A percentile compares a stretch with the other conserved stretches of the same genome.
phyloP scores from a whole-genome alignment of 1,140 invertebrate species.

The Drosophila equinoxialis region DNA sequence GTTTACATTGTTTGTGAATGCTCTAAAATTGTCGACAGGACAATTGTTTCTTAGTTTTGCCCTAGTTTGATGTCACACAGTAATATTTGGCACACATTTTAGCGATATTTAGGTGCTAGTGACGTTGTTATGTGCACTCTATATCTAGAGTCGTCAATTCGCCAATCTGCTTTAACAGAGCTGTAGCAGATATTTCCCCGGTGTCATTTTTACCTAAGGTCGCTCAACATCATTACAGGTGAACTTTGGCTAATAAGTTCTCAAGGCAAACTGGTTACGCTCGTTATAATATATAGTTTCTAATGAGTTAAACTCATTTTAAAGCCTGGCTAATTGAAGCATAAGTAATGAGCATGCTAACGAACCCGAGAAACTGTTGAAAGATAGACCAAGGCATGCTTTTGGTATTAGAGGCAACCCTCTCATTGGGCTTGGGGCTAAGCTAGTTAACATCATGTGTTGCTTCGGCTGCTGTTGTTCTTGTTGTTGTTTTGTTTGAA shows the following conservation, averaged over 20 bases:
- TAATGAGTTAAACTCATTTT: constrained; percentile 52
- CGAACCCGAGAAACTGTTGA: constrained; percentile 27
- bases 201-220: too few relatives aligned
- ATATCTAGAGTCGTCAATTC: too few relatives aligned
- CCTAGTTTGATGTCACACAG: too few relatives aligned
- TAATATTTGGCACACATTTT: too few relatives aligned
- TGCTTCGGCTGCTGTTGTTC: background rate
- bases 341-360: constrained; percentile 61
- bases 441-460: constrained; percentile 69
- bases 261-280: background rate
- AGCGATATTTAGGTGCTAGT: too few relatives aligned
- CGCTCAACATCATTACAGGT: background rate
- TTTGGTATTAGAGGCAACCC: background rate
- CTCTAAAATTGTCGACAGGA: too few relatives aligned
- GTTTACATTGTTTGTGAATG: too few relatives aligned
- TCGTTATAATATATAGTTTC: constrained; percentile 40
- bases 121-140: too few relatives aligned
- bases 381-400: background rate
- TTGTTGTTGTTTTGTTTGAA: constrained; percentile 19
- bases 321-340: constrained; percentile 62
- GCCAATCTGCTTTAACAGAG: too few relatives aligned
- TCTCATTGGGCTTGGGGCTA: constrained; percentile 1
- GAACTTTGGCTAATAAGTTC: background rate
- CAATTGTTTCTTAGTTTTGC: too few relatives aligned
- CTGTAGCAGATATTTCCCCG: too few relatives aligned